These are phyloP conservation scores for Loris lydekkerianus DNA, from an alignment of 2,797 vertebrate species.

Conservation along the genomic window DNA sequence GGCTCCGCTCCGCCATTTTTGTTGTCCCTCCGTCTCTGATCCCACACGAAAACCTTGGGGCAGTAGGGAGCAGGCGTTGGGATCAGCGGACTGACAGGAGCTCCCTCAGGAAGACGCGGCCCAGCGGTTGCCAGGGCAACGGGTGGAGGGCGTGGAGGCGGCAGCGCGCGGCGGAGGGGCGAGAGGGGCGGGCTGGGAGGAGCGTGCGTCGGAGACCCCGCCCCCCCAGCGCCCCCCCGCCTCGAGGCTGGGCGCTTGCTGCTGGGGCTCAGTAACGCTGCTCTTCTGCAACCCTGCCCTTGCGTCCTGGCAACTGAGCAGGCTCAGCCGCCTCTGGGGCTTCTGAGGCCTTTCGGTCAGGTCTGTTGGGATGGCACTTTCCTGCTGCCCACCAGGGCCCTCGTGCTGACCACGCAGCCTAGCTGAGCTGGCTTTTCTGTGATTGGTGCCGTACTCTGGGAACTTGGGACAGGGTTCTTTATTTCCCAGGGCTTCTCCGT, in stretches of 20 bases:
- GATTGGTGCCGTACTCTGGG: background rate
- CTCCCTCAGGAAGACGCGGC: constrained; percentile 60
- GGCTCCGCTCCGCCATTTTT: constrained; percentile 91
- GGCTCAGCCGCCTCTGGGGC: background rate
- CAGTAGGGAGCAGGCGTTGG: constrained; percentile 54
- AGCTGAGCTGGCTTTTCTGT: background rate
- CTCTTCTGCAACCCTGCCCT: rapidly evolving
- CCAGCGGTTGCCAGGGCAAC: constrained; percentile 58
- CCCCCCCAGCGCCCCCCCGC: background rate
- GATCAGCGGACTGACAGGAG: constrained; percentile 64
- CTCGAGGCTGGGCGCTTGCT: rapidly evolving
- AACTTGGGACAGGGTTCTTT: background rate
- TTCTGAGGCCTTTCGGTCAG: background rate
- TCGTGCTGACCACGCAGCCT: background rate
- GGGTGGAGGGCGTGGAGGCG: background rate
- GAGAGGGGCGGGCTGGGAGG: background rate
- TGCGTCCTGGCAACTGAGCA: background rate
- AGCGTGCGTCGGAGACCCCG: constrained; percentile 36
- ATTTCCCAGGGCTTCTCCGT: background rate
- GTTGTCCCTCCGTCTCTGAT: constrained; percentile 82
- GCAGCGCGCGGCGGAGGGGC: rapidly evolving
- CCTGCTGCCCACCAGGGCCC: rapidly evolving
- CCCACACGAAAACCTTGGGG: constrained; percentile 76
- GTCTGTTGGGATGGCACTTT: background rate
- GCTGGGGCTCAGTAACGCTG: rapidly evolving